These are phyloP conservation scores for Chionoecetes opilio DNA, from an alignment of 1,140 invertebrate species.

Conservation along the genomic window DNA sequence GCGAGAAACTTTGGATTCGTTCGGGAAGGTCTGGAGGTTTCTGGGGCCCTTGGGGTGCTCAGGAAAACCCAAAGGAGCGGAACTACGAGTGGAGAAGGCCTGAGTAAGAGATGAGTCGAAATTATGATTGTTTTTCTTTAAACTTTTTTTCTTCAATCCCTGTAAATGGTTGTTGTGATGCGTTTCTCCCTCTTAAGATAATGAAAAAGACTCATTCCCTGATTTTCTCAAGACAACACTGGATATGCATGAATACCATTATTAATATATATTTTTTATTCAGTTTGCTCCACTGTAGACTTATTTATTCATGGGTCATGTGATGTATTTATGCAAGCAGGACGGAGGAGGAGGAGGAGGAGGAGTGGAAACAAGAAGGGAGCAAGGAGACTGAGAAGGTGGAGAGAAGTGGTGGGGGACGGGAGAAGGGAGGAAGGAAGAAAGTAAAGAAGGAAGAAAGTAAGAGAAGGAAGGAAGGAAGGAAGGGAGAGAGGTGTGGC, in stretches of 20 bases:
- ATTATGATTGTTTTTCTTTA: background rate
- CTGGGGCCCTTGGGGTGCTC: background rate
- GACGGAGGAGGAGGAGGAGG: background rate
- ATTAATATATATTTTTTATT: background rate
- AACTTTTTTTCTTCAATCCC: background rate
- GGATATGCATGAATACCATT: background rate
- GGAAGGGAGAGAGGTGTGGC: constrained; percentile 41
- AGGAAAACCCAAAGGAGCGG: background rate
- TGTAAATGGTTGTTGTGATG: background rate
- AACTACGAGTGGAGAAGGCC: background rate
- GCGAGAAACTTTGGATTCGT: background rate
- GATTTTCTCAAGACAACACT: constrained; percentile 1
- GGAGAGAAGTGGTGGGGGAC: no score
- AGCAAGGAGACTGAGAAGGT: background rate
- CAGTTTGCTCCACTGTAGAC: background rate
- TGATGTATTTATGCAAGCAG: background rate
- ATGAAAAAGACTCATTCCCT: background rate
- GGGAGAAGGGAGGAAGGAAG: background rate
- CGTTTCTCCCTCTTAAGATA: background rate
- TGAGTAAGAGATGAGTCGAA: background rate
- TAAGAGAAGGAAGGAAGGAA: background rate
- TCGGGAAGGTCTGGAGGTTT: background rate
- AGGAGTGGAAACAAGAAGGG: background rate
- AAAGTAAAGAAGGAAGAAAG: background rate
- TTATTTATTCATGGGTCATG: background rate